These are phyloP conservation scores for Paralinhomoeus sp. DNA, from an alignment of 2,888 invertebrate genomes.

Conservation along the genomic window DNA sequence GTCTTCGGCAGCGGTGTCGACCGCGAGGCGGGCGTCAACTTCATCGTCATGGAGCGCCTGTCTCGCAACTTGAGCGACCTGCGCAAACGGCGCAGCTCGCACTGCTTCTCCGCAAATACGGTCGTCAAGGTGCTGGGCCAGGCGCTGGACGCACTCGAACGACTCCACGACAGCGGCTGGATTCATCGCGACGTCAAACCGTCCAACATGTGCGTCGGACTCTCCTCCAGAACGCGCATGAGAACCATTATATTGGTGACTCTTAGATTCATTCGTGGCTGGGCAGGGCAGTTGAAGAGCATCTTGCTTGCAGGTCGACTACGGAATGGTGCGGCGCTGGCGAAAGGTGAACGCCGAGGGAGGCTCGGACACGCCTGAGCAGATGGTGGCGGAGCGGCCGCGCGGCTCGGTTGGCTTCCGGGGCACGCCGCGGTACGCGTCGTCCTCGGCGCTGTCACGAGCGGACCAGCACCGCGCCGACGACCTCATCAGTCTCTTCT, in stretches of 20 bases:
- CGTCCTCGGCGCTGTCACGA: slow-evolving; percentile 1
- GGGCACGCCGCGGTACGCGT: slow-evolving; percentile 5
- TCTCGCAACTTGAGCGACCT: too few species aligned
- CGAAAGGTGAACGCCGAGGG: background rate
- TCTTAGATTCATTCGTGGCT: too few species aligned
- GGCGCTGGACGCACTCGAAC: too few species aligned
- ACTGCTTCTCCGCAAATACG: too few species aligned
- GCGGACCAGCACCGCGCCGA: slow-evolving; percentile 8
- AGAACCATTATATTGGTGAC: too few species aligned
- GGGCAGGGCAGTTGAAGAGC: background rate
- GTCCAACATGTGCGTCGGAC: slow-evolving; percentile 6
- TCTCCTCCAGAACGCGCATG: too few species aligned
- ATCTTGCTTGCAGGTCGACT: slow-evolving; percentile 5
- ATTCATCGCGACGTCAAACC: slow-evolving; percentile 5
- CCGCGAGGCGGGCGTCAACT: too few species aligned
- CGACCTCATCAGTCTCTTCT: slow-evolving; percentile 11
- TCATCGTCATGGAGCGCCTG: too few species aligned
- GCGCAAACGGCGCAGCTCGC: too few species aligned
- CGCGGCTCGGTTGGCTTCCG: slow-evolving; percentile 4
- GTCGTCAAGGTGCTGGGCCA: too few species aligned
- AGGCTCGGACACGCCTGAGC: background rate
- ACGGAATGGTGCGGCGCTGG: slow-evolving; percentile 4
- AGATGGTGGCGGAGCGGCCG: background rate
- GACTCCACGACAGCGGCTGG: too few species aligned
- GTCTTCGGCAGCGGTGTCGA: too few species aligned